A percentile compares a stretch with the other conserved stretches of the same genome.
phyloP scores from a whole-genome alignment of 2,888 invertebrate genomes.

The Acleris emargana region DNA sequence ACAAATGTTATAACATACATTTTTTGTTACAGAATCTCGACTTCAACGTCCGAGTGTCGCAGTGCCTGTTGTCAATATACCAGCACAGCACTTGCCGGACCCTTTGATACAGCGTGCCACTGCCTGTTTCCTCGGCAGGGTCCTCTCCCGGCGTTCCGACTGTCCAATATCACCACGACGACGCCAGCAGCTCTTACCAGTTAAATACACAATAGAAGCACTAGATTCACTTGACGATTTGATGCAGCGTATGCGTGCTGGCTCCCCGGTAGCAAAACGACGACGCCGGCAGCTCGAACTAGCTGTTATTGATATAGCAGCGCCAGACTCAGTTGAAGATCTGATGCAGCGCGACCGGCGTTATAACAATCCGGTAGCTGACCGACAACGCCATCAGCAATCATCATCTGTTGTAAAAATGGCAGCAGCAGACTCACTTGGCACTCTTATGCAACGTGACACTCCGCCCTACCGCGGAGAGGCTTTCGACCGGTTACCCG shows the following conservation, averaged over 20 bases:
- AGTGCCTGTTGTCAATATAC: constrained; percentile 92
- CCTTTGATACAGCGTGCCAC: constrained; percentile 77
- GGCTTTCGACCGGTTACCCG: constrained; percentile 94
- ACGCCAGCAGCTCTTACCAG: constrained; percentile 96
- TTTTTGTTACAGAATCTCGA: too few species aligned
- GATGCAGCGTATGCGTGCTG: too few species aligned
- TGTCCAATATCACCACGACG: constrained; percentile 97
- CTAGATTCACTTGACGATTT: too few species aligned
- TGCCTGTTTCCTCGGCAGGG: constrained; percentile 83
- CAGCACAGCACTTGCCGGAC: constrained; percentile 76
- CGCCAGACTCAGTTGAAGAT: too few species aligned
- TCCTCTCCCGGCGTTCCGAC: constrained; percentile 95
- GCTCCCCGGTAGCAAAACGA: too few species aligned
- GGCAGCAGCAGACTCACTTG: constrained; percentile 70
- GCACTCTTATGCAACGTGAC: constrained; percentile 79
- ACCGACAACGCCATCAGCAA: too few species aligned
- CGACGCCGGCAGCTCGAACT: too few species aligned
- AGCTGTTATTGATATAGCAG: too few species aligned
- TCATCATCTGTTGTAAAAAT: too few species aligned
- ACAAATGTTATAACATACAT: too few species aligned
- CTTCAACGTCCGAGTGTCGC: constrained; percentile 91
- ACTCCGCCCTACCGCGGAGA: constrained; percentile 83
- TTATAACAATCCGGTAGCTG: too few species aligned
- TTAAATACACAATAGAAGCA: constrained; percentile 85
- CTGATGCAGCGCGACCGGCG: too few species aligned